Base-by-base conservation (phyloP, 2,888 invertebrate species). In the Nomada fabriciana region DNA sequence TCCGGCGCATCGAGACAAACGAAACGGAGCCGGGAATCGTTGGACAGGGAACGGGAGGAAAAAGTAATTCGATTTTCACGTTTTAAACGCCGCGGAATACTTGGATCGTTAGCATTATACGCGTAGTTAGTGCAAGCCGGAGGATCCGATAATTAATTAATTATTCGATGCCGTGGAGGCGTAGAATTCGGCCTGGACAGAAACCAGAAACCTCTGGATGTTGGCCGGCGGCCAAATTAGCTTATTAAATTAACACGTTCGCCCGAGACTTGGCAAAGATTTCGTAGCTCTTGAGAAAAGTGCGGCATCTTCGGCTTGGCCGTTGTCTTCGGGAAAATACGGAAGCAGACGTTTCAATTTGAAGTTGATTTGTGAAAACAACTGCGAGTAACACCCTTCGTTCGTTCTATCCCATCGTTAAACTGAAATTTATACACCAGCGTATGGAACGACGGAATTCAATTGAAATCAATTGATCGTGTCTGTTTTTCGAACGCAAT, bases 211-310 rank as follows among this genome's bases (percentile, higher is more conserved):
- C 88, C 88, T 86, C 85, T 86, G 89, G 81, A 87, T 82, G 80
- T 89, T 92, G 92, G 92, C 91, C 78, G 79, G 74, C 75, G 81
- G 90, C 92, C 92, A 92, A 92, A 93, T 90, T 91, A 92, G 91
- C 91, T 92, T 92, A 93, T 92, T 92, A 93, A 93, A 92, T 91
- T 93, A 91, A 91, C 91, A 91, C 89, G 88, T 87, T 86, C 83
- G 69, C 82, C 55, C 70, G 76, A 83, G 83, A 86, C 88, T 88
- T 87, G 86, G 88, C 86, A 88, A 71, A 82, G 80, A 76, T 65
- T 81, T 85, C 72, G 18, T 42, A 67, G 50, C 43, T 20, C 42
- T 63, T 23, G 60, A 87, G 77, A 80, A 81, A 75, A 76, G 61
- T 25, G 23, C 74, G 57, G 67, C 80, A 52, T 69, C 76, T 83